Base-by-base conservation (phyloP, 2,888 invertebrate species). In the Hyposoter didymator region DNA sequence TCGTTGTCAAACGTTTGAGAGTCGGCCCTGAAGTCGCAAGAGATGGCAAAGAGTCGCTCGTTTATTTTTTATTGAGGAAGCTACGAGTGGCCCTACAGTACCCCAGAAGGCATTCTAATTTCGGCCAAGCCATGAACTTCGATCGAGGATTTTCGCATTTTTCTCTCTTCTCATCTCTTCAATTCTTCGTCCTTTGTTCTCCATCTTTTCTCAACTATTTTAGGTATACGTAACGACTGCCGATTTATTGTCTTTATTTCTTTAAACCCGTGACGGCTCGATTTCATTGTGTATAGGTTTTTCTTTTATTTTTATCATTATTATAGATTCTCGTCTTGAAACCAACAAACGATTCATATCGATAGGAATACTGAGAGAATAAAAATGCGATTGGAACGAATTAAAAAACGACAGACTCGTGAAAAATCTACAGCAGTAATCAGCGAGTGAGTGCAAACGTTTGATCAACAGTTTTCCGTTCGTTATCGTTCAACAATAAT, bases 161-260 rank as follows among this genome's bases (percentile, higher is more conserved):
- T 12, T 22, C 0, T 70, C 12, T 66, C 7, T n/a, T 66, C 7
- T 43, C 17, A 35, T 74, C 14, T 32, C 52, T 55, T 28, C 17
- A 10, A 59, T 19, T 43, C 19, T 59, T 78, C 45, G 22, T 72
- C 52, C 4, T 35, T 47, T 3, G 66, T 35, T 55, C 47, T 49
- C 47, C 35, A 28, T 66, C 14, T 52, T 12, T 67, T 43, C 35
- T 69, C 59, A 39, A 45, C 7, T 74, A 55, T 66, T 80, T 75
- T 72, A 67, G 49, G 39, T 76, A 81, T 47, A 84, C 76, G 80
- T 74, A 66, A 82, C 79, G 75, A 76, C 74, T 83, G 74, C 74
- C 78, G 72, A 75, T 84, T 85, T 80, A 85, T 85, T 83, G 83
- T 85, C 80, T 78, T 80, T 47, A 75, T 74, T 79, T 72, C 67